A percentile compares a stretch with the other conserved stretches of the same genome.
Conservation (phyloP, 2,113 vertebrate genomes). For the Hippocampus comes region DNA sequence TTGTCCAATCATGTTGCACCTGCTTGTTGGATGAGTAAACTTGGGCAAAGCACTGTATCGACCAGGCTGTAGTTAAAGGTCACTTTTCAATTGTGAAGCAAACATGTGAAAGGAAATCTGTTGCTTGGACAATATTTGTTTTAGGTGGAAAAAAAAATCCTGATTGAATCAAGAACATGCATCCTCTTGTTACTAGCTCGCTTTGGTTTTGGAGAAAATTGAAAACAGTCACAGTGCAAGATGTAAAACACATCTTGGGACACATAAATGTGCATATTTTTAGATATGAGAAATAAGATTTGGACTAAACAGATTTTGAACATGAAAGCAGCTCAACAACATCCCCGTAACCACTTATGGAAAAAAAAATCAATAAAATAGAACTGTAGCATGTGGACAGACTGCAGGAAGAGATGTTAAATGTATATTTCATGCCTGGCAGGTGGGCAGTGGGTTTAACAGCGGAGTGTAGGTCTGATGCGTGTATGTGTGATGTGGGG, state of each 20-base stretch:
- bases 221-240: slow-evolving; percentile 55
- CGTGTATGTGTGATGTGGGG: slow-evolving; percentile 25
- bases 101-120: slow-evolving; percentile 48
- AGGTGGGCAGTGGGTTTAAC: slow-evolving; percentile 56
- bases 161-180: slow-evolving; percentile 44
- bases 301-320: slow-evolving; percentile 42
- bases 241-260: slow-evolving; percentile 44
- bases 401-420: slow-evolving; percentile 49
- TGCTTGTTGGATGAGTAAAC: neutral
- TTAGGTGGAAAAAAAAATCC: slow-evolving; percentile 52
- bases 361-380: slow-evolving; percentile 20
- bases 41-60: slow-evolving; percentile 5
- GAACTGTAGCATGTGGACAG: slow-evolving; percentile 40
- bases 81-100: slow-evolving; percentile 26
- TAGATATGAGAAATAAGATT: slow-evolving; percentile 30
- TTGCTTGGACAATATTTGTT: slow-evolving; percentile 54
- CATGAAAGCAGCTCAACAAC: slow-evolving; percentile 46
- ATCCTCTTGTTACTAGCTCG: slow-evolving; percentile 42
- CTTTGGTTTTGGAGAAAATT: slow-evolving; percentile 53
- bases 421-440: slow-evolving; percentile 53
- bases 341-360: slow-evolving; percentile 45
- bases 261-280: slow-evolving; percentile 17
- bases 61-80: slow-evolving; percentile 11
- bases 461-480: slow-evolving; percentile 27
- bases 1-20: neutral